Conservation (phyloP, 2,888 invertebrate species). For the Brenthis ino region DNA sequence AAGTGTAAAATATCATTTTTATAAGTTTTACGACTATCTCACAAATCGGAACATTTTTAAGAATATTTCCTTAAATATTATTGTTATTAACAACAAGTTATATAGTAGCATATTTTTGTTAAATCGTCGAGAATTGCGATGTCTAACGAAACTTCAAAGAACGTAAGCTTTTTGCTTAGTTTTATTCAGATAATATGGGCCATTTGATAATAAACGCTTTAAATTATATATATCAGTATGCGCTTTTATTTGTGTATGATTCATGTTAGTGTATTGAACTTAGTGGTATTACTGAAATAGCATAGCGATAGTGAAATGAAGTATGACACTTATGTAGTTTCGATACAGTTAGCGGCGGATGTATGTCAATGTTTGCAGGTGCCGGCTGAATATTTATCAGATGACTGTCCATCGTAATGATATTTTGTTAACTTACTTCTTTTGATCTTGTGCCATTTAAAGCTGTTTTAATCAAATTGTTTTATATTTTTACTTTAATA, state of each 20-base stretch:
- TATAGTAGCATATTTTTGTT: neutral
- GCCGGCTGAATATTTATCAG: slow-evolving; percentile 56
- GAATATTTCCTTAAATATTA: no score
- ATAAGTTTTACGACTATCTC: no score
- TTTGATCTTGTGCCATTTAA: neutral
- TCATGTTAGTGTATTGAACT: slow-evolving; percentile 10
- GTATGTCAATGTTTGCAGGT: slow-evolving; percentile 61
- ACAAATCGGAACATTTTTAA: no score
- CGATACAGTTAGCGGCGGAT: slow-evolving; percentile 60
- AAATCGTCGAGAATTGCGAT: slow-evolving; percentile 54
- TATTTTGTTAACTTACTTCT: neutral
- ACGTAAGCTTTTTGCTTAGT: slow-evolving; percentile 71
- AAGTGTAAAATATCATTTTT: no score
- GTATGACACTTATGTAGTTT: slow-evolving; percentile 21
- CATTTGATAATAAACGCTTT: neutral
- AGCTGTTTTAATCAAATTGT: neutral
- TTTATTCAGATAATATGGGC: slow-evolving; percentile 1
- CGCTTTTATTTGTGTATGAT: slow-evolving; percentile 21
- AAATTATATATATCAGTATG: neutral
- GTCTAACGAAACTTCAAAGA: slow-evolving; percentile 84
- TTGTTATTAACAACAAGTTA: no score
- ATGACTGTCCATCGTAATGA: slow-evolving; percentile 41
- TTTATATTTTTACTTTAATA: neutral
- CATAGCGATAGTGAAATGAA: neutral
- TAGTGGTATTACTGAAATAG: neutral